phyloP scores from a whole-genome alignment of 2,113 vertebrate genomes.

The Choloepus hoffmanni region DNA sequence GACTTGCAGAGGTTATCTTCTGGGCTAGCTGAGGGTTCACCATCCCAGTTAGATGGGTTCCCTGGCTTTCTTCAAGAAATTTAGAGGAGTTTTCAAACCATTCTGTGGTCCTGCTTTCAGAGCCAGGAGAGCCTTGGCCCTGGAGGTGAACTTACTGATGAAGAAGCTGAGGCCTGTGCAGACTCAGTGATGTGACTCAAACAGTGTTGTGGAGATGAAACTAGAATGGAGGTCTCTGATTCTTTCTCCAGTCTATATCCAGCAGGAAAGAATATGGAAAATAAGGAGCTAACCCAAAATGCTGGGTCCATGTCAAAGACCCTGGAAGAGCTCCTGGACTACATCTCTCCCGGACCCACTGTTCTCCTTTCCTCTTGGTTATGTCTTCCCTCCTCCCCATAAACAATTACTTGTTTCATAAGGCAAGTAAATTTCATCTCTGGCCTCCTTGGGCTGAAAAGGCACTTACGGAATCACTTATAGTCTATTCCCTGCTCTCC shows the following conservation, averaged over 20 bases:
- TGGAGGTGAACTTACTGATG: neutral
- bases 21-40: neutral
- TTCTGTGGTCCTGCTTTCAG: neutral
- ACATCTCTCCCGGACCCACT: fast-evolving
- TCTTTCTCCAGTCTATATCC: neutral
- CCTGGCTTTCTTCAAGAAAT: neutral
- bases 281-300: neutral
- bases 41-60: neutral
- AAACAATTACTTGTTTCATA: neutral
- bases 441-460: neutral
- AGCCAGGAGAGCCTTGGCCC: neutral
- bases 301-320: neutral
- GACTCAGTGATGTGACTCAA: neutral
- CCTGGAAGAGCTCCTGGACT: neutral
- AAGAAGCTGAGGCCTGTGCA: neutral
- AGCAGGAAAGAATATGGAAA: neutral
- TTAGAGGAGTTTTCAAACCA: neutral
- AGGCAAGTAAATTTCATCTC: neutral
- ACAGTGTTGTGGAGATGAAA: neutral
- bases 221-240: neutral
- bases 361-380: neutral
- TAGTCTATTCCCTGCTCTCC: neutral
- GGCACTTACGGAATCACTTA: neutral
- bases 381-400: neutral
- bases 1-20: neutral